Base-by-base conservation (phyloP, 2,888 invertebrate genomes). In the Trachelus iudaicus region DNA sequence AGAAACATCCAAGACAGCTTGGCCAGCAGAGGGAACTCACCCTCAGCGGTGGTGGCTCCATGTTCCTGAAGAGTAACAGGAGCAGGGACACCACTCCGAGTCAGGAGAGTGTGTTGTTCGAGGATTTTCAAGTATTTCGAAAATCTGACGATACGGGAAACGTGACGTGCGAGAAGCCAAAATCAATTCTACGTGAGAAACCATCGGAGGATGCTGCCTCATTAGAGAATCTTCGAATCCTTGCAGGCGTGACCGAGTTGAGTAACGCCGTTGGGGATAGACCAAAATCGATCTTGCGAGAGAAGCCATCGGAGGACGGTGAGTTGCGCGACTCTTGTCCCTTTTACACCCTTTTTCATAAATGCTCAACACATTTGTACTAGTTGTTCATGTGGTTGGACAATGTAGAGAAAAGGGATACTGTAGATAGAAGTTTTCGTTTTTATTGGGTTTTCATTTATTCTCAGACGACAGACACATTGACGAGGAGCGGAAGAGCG, bases 401-500 rank as follows among this genome's bases (percentile, higher is more conserved):
- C 40, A 23, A 56, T 56, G 40, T 56, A 56, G 40, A 56, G 6
- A 23, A 23, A 56, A 56, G 40, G 40, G 23, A 56, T 56, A 23
- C 40, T 56, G 40, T 56, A 56, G 40, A 15, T 56, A 56, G 40
- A 56, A 56, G 40, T 76, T 76, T 37, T 33, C 31, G 33, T 73
- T 76, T 76, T 40, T 34, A 76, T 73, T 76, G 40, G 56, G 69
- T 73, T 73, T 34, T 34, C n/a, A 71, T 71, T 33, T 31, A 71
- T 71, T 71, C 71, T 84, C 83, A 91, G 91, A 91, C 75, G 90
- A 91, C 79, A 88, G 86, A 79, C 89, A 87, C 83, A 93, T 94
- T 80, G 96, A 96, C 80, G 96, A 95, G 68, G 95, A 96, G 79
- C 94, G 94, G 80, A 96, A 96, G 88, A 96, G 95, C 88, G 96